Evolutionary conservation across 2,113 vertebrate genomes (phyloP).

Genomic region (Amphiprion ocellaris): DNA sequence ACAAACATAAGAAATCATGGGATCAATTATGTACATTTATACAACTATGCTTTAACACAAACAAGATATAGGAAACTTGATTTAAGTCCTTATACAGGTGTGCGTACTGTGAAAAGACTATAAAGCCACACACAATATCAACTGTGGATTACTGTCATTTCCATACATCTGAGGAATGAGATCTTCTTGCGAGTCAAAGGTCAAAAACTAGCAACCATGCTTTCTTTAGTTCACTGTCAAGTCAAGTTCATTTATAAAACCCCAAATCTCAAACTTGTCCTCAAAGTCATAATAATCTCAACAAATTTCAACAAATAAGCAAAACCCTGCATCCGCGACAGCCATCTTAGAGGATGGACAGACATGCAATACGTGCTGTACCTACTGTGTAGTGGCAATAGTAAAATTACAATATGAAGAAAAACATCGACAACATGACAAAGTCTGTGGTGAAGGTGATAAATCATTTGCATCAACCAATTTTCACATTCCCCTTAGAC

Average conservation of each 20-base stretch:
- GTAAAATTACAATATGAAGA: not conserved
- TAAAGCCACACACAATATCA: no score
- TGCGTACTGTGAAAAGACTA: no score
- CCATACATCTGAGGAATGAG: no score
- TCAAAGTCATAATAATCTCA: not conserved
- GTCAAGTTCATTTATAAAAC: not conserved
- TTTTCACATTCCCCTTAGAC: no score
- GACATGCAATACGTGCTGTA: not conserved
- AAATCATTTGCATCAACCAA: not conserved
- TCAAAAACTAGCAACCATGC: not conserved
- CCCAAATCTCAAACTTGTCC: not conserved
- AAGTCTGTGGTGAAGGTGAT: not conserved
- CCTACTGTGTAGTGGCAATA: not conserved
- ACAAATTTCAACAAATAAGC: no score
- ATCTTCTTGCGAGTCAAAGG: not conserved
- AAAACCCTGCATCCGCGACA: not conserved
- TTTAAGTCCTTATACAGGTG: no score
- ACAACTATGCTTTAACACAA: not conserved
- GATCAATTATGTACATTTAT: not conserved
- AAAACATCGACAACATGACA: not conserved
- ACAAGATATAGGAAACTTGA: not conserved
- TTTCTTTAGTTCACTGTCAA: not conserved
- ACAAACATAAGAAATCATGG: conserved; percentile 2
- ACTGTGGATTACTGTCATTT: no score
- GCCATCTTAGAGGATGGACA: not conserved